Conservation (phyloP, 2,888 invertebrate genomes). For the Pyrrhosoma nymphula region DNA sequence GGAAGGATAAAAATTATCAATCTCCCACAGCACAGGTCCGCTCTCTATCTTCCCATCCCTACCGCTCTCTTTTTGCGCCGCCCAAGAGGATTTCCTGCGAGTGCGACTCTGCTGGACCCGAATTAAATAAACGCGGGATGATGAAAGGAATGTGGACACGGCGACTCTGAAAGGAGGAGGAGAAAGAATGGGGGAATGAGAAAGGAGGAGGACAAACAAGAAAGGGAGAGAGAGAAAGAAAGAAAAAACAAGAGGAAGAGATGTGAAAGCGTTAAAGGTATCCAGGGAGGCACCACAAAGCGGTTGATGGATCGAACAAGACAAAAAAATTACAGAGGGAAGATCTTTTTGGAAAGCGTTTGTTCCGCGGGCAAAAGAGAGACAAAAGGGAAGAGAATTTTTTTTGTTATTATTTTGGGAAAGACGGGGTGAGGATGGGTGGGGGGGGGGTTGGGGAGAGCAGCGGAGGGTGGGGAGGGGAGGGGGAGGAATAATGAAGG, state of each 20-base stretch:
- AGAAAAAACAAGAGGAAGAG: background rate
- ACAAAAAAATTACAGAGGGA: constrained; percentile 12
- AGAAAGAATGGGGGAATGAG: background rate
- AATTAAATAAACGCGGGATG: background rate
- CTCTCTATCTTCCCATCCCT: too few relatives aligned
- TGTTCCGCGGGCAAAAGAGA: constrained; percentile 15
- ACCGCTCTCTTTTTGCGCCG: background rate
- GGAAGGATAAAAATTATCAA: background rate
- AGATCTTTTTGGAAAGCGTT: constrained; percentile 35
- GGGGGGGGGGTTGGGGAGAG: background rate
- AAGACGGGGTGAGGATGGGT: background rate
- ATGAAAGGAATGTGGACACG: background rate
- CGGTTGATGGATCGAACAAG: constrained; percentile 50
- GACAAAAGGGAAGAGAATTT: background rate
- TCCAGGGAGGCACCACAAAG: background rate
- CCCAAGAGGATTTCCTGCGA: background rate
- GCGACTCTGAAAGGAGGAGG: background rate
- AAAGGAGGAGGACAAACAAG: background rate
- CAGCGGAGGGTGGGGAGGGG: background rate
- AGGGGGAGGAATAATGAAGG: background rate
- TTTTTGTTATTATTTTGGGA: background rate
- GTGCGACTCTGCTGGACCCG: background rate
- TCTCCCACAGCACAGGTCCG: background rate
- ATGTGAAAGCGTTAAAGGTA: background rate
- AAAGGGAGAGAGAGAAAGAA: background rate